These are phyloP conservation scores for Sinopyrophorus schimmeli DNA, from an alignment of 2,888 invertebrate species.

Conservation along the genomic window DNA sequence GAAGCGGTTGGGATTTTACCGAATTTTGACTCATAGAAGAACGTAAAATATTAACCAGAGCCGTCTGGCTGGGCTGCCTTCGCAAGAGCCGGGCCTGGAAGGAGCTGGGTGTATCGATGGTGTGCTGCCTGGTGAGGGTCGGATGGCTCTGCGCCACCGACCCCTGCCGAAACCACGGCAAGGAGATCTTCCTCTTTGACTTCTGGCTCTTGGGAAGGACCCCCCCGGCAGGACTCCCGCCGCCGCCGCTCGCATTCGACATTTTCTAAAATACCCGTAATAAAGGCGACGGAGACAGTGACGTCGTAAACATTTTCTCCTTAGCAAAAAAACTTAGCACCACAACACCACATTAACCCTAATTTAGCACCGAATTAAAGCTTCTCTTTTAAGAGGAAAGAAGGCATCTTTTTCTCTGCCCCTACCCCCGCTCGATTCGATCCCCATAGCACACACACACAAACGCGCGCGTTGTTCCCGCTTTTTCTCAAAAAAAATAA, in stretches of 20 bases:
- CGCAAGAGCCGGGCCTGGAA: slow-evolving; percentile 77
- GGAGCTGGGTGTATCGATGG: slow-evolving; percentile 87
- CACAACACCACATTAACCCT: background rate
- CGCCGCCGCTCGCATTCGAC: slow-evolving; percentile 34
- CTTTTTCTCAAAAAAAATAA: too few species aligned
- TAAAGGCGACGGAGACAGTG: background rate
- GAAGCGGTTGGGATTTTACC: too few species aligned
- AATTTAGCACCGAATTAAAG: slow-evolving; percentile 29
- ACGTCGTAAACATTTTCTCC: background rate
- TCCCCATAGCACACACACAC: too few species aligned
- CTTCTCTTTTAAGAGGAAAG: slow-evolving; percentile 5
- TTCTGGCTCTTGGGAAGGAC: slow-evolving; percentile 63
- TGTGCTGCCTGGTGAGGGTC: slow-evolving; percentile 80
- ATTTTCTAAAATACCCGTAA: slow-evolving; percentile 1
- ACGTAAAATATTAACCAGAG: slow-evolving; percentile 54
- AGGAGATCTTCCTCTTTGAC: slow-evolving; percentile 80
- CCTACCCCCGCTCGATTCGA: too few species aligned
- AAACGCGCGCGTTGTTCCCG: too few species aligned
- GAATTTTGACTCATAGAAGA: too few species aligned
- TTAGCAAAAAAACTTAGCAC: background rate
- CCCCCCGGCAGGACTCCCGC: slow-evolving; percentile 44
- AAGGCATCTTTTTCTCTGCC: too few species aligned
- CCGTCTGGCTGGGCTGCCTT: slow-evolving; percentile 65
- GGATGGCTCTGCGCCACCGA: slow-evolving; percentile 75
- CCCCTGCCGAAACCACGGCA: slow-evolving; percentile 88